phyloP scores from a whole-genome alignment of 2,113 vertebrate genomes.

The Myanophis thanlyinensis region DNA sequence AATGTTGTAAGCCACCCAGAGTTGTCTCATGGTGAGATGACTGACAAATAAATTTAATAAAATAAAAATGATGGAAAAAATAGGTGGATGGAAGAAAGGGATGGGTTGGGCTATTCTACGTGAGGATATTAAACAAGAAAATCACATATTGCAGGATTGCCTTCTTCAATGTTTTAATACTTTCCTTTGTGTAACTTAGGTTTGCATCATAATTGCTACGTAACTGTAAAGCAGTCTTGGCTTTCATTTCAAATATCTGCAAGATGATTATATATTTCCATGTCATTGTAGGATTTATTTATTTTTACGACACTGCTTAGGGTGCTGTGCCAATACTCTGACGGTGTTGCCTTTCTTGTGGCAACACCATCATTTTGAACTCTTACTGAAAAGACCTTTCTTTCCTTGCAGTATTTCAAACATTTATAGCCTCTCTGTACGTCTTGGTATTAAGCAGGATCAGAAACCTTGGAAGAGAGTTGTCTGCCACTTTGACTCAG shows the following conservation, averaged over 20 bases:
- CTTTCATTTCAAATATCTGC: not conserved
- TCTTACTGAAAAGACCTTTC: not conserved
- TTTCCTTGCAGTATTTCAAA: not conserved
- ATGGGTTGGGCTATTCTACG: not conserved
- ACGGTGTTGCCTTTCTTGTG: not conserved
- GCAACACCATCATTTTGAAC: not conserved
- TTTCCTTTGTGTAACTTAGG: not conserved
- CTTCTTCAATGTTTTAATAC: not conserved
- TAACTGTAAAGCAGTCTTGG: not conserved
- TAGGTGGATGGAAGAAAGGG: not conserved
- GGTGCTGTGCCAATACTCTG: not conserved
- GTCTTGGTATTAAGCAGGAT: constrained; percentile 26
- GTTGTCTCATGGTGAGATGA: not conserved
- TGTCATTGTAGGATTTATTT: not conserved
- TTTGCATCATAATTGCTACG: not conserved
- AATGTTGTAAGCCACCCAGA: not conserved
- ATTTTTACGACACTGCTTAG: not conserved
- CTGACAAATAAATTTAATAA: not conserved
- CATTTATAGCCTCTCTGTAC: not conserved
- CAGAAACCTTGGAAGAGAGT: not conserved
- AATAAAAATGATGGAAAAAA: not conserved
- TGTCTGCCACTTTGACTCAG: constrained; percentile 4
- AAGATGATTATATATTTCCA: not conserved
- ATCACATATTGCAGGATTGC: not conserved
- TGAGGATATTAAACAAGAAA: not conserved